Evolutionary conservation across 2,113 vertebrate species (phyloP).

Genomic region (Gadus macrocephalus): DNA sequence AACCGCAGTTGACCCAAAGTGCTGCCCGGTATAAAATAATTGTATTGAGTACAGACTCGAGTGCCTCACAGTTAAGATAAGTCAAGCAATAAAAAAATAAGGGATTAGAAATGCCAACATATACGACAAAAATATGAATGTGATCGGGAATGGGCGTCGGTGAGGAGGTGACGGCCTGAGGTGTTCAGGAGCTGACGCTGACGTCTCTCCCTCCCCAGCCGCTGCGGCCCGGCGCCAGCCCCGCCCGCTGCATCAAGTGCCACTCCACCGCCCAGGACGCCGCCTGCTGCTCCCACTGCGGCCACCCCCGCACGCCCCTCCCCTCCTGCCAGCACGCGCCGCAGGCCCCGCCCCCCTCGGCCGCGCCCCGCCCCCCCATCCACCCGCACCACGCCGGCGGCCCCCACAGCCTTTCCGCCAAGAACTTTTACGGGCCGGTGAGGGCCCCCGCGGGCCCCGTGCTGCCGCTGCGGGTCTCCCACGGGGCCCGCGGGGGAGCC

Average conservation of each 20-base stretch:
- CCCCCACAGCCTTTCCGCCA: slow-evolving; percentile 72
- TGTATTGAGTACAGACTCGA: too few relatives aligned
- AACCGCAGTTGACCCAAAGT: too few relatives aligned
- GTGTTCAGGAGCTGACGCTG: background rate
- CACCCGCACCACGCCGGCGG: slow-evolving; percentile 73
- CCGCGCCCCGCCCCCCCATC: slow-evolving; percentile 76
- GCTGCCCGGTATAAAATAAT: too few relatives aligned
- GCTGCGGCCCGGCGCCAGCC: slow-evolving; percentile 69
- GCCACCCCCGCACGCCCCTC: slow-evolving; percentile 62
- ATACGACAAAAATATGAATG: too few relatives aligned
- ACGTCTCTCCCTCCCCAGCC: slow-evolving; percentile 50
- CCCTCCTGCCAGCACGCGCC: slow-evolving; percentile 51
- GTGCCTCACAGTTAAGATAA: too few relatives aligned
- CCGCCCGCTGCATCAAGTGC: slow-evolving; percentile 75
- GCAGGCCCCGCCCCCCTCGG: slow-evolving; percentile 38
- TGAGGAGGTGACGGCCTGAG: background rate
- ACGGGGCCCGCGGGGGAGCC: slow-evolving; percentile 56
- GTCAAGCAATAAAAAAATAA: too few relatives aligned
- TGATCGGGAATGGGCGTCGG: too few relatives aligned
- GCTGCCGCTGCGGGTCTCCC: slow-evolving; percentile 58
- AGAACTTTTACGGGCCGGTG: slow-evolving; percentile 78
- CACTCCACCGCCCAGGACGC: slow-evolving; percentile 75
- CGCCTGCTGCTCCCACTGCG: slow-evolving; percentile 78
- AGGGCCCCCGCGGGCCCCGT: slow-evolving; percentile 50
- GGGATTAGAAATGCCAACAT: too few relatives aligned